phyloP scores from a whole-genome alignment of 2,888 invertebrate species.

The Monoplex corrugatus region DNA sequence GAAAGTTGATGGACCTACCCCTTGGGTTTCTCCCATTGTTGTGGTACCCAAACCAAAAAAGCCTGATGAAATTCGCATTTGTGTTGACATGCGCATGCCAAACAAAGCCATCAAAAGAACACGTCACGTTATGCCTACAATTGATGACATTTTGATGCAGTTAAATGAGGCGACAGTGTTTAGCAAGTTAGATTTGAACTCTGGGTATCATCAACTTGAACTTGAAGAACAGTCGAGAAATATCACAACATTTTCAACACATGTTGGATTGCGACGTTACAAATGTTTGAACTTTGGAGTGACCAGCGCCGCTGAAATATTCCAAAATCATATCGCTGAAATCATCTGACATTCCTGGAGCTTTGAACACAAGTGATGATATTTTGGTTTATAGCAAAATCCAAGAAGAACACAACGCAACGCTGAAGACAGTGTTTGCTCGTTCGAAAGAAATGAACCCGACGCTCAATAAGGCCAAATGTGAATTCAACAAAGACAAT shows the following conservation, averaged over 20 bases:
- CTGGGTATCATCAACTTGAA: constrained; percentile 65
- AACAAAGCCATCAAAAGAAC: constrained; percentile 61
- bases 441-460: neutral
- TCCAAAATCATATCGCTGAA: constrained; percentile 57
- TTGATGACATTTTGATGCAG: constrained; percentile 61
- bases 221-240: constrained; percentile 58
- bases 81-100: constrained; percentile 64
- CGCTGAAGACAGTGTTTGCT: constrained; percentile 11
- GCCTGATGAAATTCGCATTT: constrained; percentile 59
- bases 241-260: constrained; percentile 44
- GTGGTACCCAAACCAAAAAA: constrained; percentile 56
- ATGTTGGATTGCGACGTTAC: constrained; percentile 59
- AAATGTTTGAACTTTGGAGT: constrained; percentile 63
- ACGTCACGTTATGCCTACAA: constrained; percentile 53
- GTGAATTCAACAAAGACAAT: constrained; percentile 10
- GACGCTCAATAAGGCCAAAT: neutral
- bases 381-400: constrained; percentile 60
- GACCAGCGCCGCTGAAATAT: constrained; percentile 59
- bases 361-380: constrained; percentile 63
- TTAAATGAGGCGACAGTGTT: constrained; percentile 62
- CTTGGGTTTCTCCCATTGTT: neutral
- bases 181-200: constrained; percentile 22
- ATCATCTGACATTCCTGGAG: constrained; percentile 54
- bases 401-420: constrained; percentile 57
- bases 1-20: neutral